Evolutionary conservation across 2,888 invertebrate species (phyloP).

Genomic region (Drosophila mulleri): DNA sequence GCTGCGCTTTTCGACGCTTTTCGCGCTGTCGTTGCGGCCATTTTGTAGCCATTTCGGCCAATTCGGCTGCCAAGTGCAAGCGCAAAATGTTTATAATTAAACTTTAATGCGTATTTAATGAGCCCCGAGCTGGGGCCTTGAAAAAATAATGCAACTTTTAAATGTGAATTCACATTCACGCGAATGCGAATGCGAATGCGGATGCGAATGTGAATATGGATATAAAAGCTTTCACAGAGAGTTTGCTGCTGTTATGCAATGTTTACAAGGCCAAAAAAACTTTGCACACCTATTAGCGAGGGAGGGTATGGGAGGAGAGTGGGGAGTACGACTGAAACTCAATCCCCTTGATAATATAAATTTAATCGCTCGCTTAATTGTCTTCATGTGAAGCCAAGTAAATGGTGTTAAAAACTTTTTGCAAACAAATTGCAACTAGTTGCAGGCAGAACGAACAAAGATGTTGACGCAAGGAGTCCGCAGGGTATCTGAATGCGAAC

Average conservation of each 20-base stretch:
- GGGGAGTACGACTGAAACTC: slow-evolving; percentile 40
- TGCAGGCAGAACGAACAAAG: slow-evolving; percentile 55
- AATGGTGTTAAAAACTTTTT: slow-evolving; percentile 79
- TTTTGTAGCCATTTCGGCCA: slow-evolving; percentile 54
- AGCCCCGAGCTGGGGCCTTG: slow-evolving; percentile 52
- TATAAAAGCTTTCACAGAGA: slow-evolving; percentile 31
- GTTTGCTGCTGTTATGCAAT: slow-evolving; percentile 39
- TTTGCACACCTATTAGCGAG: slow-evolving; percentile 15
- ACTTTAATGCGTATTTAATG: slow-evolving; percentile 75
- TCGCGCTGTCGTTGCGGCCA: slow-evolving; percentile 57
- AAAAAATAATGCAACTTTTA: slow-evolving; percentile 62
- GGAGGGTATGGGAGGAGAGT: neutral
- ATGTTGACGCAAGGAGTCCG: slow-evolving; percentile 23
- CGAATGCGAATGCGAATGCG: slow-evolving; percentile 28
- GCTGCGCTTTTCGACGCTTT: slow-evolving; percentile 67
- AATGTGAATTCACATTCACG: slow-evolving; percentile 33
- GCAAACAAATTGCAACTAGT: slow-evolving; percentile 79
- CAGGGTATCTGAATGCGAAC: slow-evolving; percentile 4
- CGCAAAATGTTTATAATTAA: slow-evolving; percentile 79
- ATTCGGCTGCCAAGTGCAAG: slow-evolving; percentile 67
- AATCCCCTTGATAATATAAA: slow-evolving; percentile 78
- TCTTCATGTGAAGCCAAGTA: slow-evolving; percentile 78
- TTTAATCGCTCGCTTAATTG: slow-evolving; percentile 78
- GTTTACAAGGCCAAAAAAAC: slow-evolving; percentile 62
- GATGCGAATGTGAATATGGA: slow-evolving; percentile 44